Base-by-base conservation (phyloP, 2,888 invertebrate species). In the Strigamia crassipes region DNA sequence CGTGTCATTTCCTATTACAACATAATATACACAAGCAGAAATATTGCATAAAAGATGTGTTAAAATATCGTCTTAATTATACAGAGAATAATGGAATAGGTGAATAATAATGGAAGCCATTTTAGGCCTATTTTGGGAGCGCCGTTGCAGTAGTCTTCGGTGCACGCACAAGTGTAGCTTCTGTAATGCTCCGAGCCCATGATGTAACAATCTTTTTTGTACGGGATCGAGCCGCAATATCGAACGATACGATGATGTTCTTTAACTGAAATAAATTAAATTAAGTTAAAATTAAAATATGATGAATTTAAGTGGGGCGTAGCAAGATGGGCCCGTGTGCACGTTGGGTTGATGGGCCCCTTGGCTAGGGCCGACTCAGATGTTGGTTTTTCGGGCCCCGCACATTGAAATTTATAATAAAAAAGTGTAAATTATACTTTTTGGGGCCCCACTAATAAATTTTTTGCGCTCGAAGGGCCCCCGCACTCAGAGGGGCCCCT, bases 131-230 rank as follows among this genome's bases (percentile, higher is more conserved):
- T 4, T 51, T 79, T 12, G 10, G 27, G 4, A 21, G 27, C 80
- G 23, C 80, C 46, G 18, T 80, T 80, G 51, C 80, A 80, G 1
- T 46, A 0, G n/a, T 80, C 80, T 23, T 1, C 9, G n/a, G 18
- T 42, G n/a, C 80, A 80, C 9, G 5, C 12, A 15, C 51, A 80
- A 12, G 42, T 46, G 9, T 21, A 23, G 1, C 46, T 46, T 15
- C 51, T 4, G 46, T 51, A 51, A 1, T 5, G 0, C 23, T 80
- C 80, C 6, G 51, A 51, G 4, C 80, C 51, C 12, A 51, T 80
- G 10, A 51, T 51, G 23, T 80, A 80, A 38, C 41, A 38, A 1
- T 79, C 46, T 84, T 83, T 13, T 38, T 83, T 79, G 8, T 86
- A 51, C 12, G 15, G n/a, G 4, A 51, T 51, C 6, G n/a, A 51